Percentiles rank a stretch among this genome's conserved stretches.
phyloP scores from a whole-genome alignment of 2,797 vertebrate species.

The Oreonectes daqikongensis region DNA sequence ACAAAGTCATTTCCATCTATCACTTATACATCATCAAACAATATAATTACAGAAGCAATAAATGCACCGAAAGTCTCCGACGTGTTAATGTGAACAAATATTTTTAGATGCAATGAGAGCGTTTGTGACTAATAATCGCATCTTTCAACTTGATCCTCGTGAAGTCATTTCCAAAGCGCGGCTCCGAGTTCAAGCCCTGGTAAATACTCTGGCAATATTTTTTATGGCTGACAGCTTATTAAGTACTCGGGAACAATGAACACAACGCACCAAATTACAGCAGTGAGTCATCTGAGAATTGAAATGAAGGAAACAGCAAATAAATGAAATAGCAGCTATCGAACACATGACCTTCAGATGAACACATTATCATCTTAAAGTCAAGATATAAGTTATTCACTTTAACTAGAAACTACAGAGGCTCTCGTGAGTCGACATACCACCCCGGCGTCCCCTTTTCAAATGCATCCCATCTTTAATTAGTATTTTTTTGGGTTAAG shows the following conservation, averaged over 20 bases:
- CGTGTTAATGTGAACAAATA: conserved; percentile 27
- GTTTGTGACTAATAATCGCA: conserved; percentile 35
- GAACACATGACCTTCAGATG: neutral
- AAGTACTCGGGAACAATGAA: conserved; percentile 5
- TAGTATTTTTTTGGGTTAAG: conserved; percentile 25
- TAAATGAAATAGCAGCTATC: conserved; percentile 24
- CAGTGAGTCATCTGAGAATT: conserved; percentile 17
- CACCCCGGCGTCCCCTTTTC: neutral
- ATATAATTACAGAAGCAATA: conserved; percentile 40
- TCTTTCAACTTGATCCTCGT: conserved; percentile 28
- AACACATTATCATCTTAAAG: neutral
- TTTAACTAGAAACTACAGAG: neutral
- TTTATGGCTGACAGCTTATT: conserved; percentile 26
- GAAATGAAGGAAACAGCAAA: conserved; percentile 20
- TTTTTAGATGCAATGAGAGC: conserved; percentile 19
- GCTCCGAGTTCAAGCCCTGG: conserved; percentile 7
- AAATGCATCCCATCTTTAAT: conserved; percentile 37
- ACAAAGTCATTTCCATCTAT: conserved; percentile 11
- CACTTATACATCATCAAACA: conserved; percentile 36
- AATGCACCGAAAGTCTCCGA: conserved; percentile 12
- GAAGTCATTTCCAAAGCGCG: neutral
- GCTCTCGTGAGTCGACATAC: neutral
- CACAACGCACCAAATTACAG: conserved; percentile 31
- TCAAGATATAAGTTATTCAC: neutral
- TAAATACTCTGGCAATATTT: conserved; percentile 14